phyloP scores from a whole-genome alignment of 2,888 invertebrate genomes.

The Dascillus cervinus region DNA sequence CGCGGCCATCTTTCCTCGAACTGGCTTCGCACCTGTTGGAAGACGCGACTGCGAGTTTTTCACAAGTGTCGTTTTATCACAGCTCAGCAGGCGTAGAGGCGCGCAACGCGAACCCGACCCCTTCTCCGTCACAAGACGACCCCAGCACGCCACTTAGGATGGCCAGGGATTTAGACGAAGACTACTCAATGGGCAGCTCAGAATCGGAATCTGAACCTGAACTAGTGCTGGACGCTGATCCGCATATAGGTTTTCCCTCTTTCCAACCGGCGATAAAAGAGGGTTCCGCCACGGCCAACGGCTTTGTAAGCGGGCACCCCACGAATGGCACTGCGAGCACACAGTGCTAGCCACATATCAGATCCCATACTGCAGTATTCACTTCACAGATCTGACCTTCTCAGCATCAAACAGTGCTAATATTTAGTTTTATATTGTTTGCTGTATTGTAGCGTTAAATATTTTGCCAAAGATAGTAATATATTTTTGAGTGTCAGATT shows the following conservation, averaged over 20 bases:
- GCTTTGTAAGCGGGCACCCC: conserved; percentile 35
- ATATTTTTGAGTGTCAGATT: conserved; percentile 21
- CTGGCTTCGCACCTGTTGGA: conserved; percentile 68
- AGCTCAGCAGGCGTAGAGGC: conserved; percentile 50
- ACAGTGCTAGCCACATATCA: conserved; percentile 29
- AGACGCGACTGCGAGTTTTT: conserved; percentile 52
- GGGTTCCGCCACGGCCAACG: conserved; percentile 34
- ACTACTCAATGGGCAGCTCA: conserved; percentile 26
- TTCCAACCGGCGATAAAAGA: conserved; percentile 26
- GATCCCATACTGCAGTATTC: conserved; percentile 15
- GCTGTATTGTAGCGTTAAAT: conserved; percentile 26
- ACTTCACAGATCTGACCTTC: conserved; percentile 25
- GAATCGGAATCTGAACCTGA: conserved; percentile 29
- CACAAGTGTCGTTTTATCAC: conserved; percentile 57
- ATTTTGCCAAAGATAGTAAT: conserved; percentile 43
- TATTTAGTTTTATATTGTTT: conserved; percentile 12
- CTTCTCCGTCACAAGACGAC: conserved; percentile 33
- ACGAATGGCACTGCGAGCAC: conserved; percentile 36
- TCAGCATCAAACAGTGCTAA: conserved; percentile 15
- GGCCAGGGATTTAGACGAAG: conserved; percentile 27
- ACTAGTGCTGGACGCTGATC: conserved; percentile 22
- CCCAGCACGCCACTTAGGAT: conserved; percentile 36
- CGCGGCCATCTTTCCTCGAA: conserved; percentile 79
- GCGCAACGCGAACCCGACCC: conserved; percentile 30
- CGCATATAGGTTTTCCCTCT: conserved; percentile 33